Base-by-base conservation (phyloP, 1,140 invertebrate genomes). In the Drosophila guanche region DNA sequence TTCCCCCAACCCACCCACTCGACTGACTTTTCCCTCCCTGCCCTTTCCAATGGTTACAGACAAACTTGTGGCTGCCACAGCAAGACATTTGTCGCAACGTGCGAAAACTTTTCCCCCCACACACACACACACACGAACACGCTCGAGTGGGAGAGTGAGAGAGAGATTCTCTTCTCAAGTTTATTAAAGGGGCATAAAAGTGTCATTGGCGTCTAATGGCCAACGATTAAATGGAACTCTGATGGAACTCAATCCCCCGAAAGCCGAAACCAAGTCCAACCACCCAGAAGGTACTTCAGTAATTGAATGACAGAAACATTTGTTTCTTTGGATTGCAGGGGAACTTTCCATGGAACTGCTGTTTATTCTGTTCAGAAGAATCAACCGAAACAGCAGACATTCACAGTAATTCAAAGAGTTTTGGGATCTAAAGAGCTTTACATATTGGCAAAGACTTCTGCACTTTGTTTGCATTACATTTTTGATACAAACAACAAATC, bases 161-260 rank as follows among this genome's bases (percentile, higher is more conserved):
- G 3, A 22, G 12, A 29, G 23, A 68, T 79, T 69, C 51, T 43
- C 66, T 70, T 50, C 66, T 79, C 48, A 86, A 90, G 80, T 90
- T 90, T 90, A 90, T 90, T 90, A 86, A 86, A 86, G 86, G 79
- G 78, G 75, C 86, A 86, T 90, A 90, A 90, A 90, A 90, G 75
- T 90, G 86, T 86, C 86, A 79, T 90, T 86, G 78, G 72, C 75
- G 68, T 72, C 78, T 90, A 90, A 90, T 90, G 86, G 57, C 33
- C 51, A 47, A 68, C 88, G 86, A 90, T 90, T 86, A 90, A 78
- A 66, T 75, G 77, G 23, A 67, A 46, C 20, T 37, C 33, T 29
- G 29, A 67, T 16, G n/a, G 0, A 1, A 20, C 57, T 25, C 29
- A 27, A 33, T 50, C 61, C 57, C 27, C 61, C 0, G 48, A 67